Base-by-base conservation (phyloP, 2,113 vertebrate genomes). In the Hyperopisus bebe region DNA sequence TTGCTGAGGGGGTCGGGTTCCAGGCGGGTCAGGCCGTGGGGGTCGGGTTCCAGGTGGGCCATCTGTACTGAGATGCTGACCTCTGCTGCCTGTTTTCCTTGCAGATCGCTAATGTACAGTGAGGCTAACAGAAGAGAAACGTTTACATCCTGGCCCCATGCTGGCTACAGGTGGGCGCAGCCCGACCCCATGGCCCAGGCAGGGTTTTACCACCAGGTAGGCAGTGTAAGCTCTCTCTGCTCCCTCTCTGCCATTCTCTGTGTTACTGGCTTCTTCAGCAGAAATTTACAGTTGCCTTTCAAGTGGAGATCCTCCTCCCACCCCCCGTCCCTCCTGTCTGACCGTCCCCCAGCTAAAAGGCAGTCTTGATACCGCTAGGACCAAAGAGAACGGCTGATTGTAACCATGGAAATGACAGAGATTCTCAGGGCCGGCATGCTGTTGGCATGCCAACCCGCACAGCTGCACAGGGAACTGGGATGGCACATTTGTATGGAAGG, bases 111-210 rank as follows among this genome's bases (percentile, higher is more conserved):
- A 95, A 99, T 99, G 98, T 99, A 99, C 91, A 99, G 98, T 88
- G 98, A 99, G 95, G 98, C 98, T 88, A 99, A 99, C 94, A 97
- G 98, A 94, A 95, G 98, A 91, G 98, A 99, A 94, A 99, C 98
- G 0, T 99, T 99, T 94, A 99, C 98, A 90, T 99, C 98, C 6
- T 99, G 98, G 98, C 98, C 98, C 92, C 98, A 99, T 70, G 97
- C 98, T 27, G 98, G 98, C 51, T 99, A 99, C 95, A 96, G 98
- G 93, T 99, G 98, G 98, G 98, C 98, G 92, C 98, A 99, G 89
- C 98, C 98, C 24, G 98, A 99, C 93, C 98, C 98, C 5, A 99
- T 99, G 98, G 98, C 98, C 93, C 98, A 99, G 94, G 98, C 98
- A 88, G 98, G 98, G 8, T 99, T 99, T 95, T 99, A 99, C 96